Evolutionary conservation across 2,113 vertebrate species (phyloP).

Genomic region (Corynorhinus townsendii): DNA sequence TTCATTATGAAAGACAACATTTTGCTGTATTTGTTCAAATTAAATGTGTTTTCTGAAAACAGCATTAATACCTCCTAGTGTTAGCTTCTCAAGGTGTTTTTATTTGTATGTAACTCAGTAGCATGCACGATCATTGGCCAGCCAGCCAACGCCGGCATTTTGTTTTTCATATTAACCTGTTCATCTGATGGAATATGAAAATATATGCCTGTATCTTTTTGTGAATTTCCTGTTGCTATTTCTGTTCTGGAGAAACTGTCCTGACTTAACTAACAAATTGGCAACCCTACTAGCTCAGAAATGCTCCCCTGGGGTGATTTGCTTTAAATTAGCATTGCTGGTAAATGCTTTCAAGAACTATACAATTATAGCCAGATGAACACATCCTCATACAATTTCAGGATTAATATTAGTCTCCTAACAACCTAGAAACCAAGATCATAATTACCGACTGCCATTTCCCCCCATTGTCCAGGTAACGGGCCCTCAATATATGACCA

Average conservation of each 20-base stretch:
- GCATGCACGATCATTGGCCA: background rate
- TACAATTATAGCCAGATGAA: slow-evolving; percentile 73
- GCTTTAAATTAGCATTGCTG: slow-evolving; percentile 65
- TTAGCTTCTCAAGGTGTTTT: slow-evolving; percentile 17
- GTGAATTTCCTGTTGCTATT: slow-evolving; percentile 29
- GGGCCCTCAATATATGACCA: slow-evolving; percentile 75
- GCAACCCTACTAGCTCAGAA: slow-evolving; percentile 51
- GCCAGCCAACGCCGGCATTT: background rate
- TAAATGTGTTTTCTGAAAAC: slow-evolving; percentile 49
- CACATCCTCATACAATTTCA: slow-evolving; percentile 75
- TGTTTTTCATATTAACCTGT: background rate
- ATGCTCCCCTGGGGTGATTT: slow-evolving; percentile 39
- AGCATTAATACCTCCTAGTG: slow-evolving; percentile 23
- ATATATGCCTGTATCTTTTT: slow-evolving; percentile 45
- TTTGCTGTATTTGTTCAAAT: slow-evolving; percentile 23
- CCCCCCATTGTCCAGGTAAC: slow-evolving; percentile 75
- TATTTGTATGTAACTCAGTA: background rate
- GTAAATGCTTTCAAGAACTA: slow-evolving; percentile 72
- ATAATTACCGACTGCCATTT: slow-evolving; percentile 78
- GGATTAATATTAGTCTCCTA: slow-evolving; percentile 78
- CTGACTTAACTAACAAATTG: slow-evolving; percentile 43
- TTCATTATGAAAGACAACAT: slow-evolving; percentile 12
- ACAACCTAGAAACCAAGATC: slow-evolving; percentile 75
- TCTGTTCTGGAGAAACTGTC: slow-evolving; percentile 40
- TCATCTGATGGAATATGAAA: slow-evolving; percentile 44